Conservation (phyloP, 1,140 invertebrate species). For the Planococcus citri region DNA sequence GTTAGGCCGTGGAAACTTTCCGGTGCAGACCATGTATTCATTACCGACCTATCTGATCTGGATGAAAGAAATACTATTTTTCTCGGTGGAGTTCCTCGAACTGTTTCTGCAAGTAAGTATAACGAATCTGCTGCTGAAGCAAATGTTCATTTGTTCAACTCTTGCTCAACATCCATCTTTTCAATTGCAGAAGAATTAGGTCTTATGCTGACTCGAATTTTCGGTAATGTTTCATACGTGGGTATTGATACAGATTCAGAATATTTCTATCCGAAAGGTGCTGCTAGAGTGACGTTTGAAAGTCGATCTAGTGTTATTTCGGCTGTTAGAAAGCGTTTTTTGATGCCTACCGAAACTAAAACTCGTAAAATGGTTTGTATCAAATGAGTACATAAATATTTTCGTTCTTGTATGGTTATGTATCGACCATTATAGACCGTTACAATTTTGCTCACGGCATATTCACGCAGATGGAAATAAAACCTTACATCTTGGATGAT, state of each 20-base stretch:
- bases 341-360: slow-evolving; percentile 10
- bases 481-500: slow-evolving; percentile 3
- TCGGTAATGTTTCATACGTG: slow-evolving; percentile 2
- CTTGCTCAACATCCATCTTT: no score
- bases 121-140: not conserved
- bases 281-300: slow-evolving; percentile 4
- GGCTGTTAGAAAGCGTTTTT: slow-evolving; percentile 2
- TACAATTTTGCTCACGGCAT: no score
- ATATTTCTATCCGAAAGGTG: slow-evolving; percentile 7
- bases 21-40: not conserved
- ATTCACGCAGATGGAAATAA: slow-evolving; percentile 5
- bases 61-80: not conserved
- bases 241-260: slow-evolving; percentile 4
- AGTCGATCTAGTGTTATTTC: not conserved
- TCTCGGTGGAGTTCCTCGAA: not conserved
- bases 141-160: not conserved
- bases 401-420: no score
- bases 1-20: not conserved
- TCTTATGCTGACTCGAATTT: not conserved
- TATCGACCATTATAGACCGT: no score
- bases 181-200: slow-evolving; percentile 10
- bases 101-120: slow-evolving; percentile 5
- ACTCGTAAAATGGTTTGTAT: slow-evolving; percentile 12
- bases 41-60: not conserved
- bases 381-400: not conserved